These are phyloP conservation scores for Macrostomum lignano DNA, from an alignment of 1,140 invertebrate species.

Conservation along the genomic window DNA sequence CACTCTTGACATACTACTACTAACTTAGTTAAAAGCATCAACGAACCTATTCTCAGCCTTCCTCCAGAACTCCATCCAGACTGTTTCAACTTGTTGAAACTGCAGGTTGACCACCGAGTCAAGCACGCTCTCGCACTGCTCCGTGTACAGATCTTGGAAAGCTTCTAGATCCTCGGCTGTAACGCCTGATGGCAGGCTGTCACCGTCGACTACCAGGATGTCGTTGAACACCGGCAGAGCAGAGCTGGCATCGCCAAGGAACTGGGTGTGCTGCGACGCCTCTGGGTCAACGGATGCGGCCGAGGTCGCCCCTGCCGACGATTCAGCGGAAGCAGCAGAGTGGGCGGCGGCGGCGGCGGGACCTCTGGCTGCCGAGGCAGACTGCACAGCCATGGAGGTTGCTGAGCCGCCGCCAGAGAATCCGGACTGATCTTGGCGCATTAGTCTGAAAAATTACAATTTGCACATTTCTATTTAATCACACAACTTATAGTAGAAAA, in stretches of 20 bases:
- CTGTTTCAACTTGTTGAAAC: conserved; percentile 52
- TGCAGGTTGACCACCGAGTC: conserved; percentile 72
- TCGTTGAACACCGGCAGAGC: conserved; percentile 53
- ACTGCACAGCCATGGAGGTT: too few relatives aligned
- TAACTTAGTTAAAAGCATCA: conserved; percentile 1
- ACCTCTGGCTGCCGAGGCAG: too few relatives aligned
- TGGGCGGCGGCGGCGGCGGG: too few relatives aligned
- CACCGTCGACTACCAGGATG: conserved; percentile 36
- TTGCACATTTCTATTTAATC: too few relatives aligned
- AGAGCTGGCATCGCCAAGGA: conserved; percentile 44
- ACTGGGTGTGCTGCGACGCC: conserved; percentile 39
- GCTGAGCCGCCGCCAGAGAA: too few relatives aligned
- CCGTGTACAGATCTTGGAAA: conserved; percentile 38
- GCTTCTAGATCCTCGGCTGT: conserved; percentile 33
- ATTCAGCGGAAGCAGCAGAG: too few relatives aligned
- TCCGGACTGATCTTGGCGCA: too few relatives aligned
- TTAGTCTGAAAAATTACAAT: too few relatives aligned
- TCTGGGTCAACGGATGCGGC: too few relatives aligned
- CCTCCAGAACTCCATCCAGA: conserved; percentile 74
- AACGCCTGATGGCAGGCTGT: conserved; percentile 42
- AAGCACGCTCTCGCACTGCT: conserved; percentile 46
- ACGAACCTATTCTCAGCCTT: neutral
- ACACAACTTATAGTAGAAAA: too few relatives aligned
- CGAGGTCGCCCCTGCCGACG: too few relatives aligned
- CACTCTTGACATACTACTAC: neutral